Evolutionary conservation across 1,140 invertebrate species (phyloP).

Genomic region (Cotesia vestalis): DNA sequence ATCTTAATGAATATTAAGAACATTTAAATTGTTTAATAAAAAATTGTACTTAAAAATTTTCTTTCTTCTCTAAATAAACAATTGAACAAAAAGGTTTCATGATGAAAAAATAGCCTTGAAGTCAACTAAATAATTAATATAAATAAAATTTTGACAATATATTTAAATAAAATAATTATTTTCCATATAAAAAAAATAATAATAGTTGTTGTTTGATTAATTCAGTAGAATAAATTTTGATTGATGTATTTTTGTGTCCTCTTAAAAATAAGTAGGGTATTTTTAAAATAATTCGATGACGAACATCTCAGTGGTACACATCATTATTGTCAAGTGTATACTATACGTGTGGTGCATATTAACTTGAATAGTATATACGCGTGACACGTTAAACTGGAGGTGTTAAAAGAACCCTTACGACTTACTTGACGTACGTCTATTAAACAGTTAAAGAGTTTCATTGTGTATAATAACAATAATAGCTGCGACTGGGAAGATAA

Average conservation of each 20-base stretch:
- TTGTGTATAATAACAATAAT: conserved; percentile 51
- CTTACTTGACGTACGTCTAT: conserved; percentile 46
- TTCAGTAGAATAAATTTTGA: neutral
- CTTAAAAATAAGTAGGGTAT: neutral
- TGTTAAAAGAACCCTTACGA: conserved; percentile 42
- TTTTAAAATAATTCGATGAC: neutral
- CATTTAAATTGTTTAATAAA: no score
- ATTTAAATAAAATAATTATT: conserved; percentile 16
- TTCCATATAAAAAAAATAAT: neutral
- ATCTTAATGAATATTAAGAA: no score
- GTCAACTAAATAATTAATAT: neutral
- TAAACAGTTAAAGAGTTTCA: conserved; percentile 48
- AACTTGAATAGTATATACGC: conserved; percentile 22
- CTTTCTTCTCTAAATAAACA: no score
- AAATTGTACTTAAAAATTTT: no score
- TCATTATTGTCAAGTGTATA: neutral
- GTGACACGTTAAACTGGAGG: conserved; percentile 30
- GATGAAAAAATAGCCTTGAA: no score
- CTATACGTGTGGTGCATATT: conserved; percentile 13
- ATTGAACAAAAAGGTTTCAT: no score
- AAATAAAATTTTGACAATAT: neutral
- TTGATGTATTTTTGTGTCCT: conserved; percentile 12
- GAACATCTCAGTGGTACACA: neutral
- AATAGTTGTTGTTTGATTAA: neutral
- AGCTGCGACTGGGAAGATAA: conserved; percentile 41